These are phyloP conservation scores for Tyto alba DNA, from an alignment of 2,113 vertebrate species.

Conservation along the genomic window DNA sequence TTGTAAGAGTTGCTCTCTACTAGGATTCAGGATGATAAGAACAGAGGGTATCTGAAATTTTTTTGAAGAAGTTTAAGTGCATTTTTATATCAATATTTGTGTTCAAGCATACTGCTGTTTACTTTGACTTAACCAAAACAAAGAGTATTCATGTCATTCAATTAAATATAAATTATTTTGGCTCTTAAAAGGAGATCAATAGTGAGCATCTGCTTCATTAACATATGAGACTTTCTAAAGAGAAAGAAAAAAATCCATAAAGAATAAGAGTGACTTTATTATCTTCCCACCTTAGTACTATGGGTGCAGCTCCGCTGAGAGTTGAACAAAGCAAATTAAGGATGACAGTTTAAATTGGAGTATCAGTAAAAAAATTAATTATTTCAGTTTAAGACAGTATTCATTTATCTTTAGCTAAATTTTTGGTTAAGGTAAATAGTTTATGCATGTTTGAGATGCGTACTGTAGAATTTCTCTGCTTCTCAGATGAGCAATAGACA, in stretches of 20 bases:
- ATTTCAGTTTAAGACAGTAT: background rate
- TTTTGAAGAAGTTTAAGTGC: background rate
- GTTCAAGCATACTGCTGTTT: background rate
- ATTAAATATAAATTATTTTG: background rate
- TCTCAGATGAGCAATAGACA: background rate
- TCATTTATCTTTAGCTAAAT: background rate
- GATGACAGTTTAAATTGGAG: background rate
- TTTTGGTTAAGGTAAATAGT: background rate
- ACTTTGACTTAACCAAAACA: background rate
- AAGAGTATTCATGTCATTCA: background rate
- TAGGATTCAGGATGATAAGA: background rate
- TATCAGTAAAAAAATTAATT: background rate
- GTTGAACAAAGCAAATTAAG: background rate
- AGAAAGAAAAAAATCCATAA: background rate
- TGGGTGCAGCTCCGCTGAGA: background rate
- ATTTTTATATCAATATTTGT: background rate
- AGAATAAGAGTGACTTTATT: background rate
- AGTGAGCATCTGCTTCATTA: background rate
- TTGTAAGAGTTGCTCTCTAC: background rate
- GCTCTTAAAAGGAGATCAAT: background rate
- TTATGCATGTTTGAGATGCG: background rate
- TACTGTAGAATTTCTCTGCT: background rate
- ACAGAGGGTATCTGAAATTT: background rate
- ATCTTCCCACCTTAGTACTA: background rate
- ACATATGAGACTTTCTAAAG: background rate